Evolutionary conservation across 35 echinoderm and acorn worm species (phyloP).

Genomic region (Lytechinus pictus): DNA sequence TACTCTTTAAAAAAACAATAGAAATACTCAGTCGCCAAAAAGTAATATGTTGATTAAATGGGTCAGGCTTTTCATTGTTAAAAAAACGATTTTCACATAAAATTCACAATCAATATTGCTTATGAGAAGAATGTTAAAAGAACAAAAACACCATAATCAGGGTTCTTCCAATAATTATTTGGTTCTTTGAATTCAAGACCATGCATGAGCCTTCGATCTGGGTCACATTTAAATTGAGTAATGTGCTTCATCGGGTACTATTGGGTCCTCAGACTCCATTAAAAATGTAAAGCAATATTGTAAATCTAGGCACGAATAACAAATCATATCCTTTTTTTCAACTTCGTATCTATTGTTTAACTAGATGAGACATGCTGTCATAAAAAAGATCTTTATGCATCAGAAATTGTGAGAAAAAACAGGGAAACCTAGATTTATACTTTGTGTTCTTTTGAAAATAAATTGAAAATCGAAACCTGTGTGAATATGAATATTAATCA

Average conservation of each 20-base stretch:
- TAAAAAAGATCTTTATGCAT: neutral
- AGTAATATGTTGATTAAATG: too few relatives aligned
- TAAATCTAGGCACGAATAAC: neutral
- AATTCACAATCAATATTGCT: too few relatives aligned
- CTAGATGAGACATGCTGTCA: neutral
- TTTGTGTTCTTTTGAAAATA: neutral
- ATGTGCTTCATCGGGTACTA: neutral
- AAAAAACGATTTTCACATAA: too few relatives aligned
- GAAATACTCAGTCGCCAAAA: too few relatives aligned
- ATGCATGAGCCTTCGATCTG: neutral
- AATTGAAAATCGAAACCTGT: neutral
- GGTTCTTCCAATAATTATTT: neutral
- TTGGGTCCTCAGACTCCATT: too few relatives aligned
- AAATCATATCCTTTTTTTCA: neutral
- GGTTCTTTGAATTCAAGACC: neutral
- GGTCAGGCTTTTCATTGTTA: too few relatives aligned
- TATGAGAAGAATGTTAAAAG: too few relatives aligned
- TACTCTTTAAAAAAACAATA: too few relatives aligned
- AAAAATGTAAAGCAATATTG: neutral
- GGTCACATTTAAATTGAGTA: neutral
- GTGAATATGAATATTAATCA: neutral
- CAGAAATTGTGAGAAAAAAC: neutral
- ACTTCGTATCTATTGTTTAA: neutral
- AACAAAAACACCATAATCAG: too few relatives aligned
- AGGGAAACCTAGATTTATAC: neutral